A percentile compares a stretch with the other conserved stretches of the same genome.
Evolutionary conservation across 2,113 vertebrate species (phyloP).

Genomic region (Edolisoma coerulescens): DNA sequence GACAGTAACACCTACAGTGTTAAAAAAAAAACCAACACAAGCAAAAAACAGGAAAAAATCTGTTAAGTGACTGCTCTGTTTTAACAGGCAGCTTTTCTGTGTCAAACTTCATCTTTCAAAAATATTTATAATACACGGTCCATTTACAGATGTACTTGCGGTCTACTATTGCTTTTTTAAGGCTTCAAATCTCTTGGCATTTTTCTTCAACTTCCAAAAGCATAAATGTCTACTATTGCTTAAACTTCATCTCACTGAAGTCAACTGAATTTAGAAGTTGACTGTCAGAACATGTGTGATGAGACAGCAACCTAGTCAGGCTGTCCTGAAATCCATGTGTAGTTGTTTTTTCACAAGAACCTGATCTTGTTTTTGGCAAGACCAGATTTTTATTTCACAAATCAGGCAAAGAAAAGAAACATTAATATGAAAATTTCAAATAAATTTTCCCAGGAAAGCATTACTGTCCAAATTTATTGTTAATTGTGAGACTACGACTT

Average conservation of each 20-base stretch:
- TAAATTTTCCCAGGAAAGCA: background rate
- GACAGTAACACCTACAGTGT: background rate
- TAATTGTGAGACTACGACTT: background rate
- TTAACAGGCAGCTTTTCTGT: background rate
- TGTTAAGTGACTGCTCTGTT: background rate
- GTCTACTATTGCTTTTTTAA: background rate
- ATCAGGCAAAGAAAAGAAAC: background rate
- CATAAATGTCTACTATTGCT: background rate
- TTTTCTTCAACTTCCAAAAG: background rate
- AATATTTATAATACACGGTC: background rate
- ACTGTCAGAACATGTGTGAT: background rate
- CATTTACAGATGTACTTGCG: background rate
- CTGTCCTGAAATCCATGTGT: background rate
- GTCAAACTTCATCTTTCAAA: background rate
- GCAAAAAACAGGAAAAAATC: background rate
- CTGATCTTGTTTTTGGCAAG: background rate
- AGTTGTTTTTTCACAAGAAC: background rate
- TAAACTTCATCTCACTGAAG: background rate
- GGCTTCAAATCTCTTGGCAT: background rate
- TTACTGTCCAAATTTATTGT: background rate
- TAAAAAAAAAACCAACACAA: background rate
- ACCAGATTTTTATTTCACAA: background rate
- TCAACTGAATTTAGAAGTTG: background rate
- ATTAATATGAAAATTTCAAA: background rate
- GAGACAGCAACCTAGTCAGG: background rate